phyloP scores from a whole-genome alignment of 2,888 invertebrate species.

The Oxystoma pomonae region DNA sequence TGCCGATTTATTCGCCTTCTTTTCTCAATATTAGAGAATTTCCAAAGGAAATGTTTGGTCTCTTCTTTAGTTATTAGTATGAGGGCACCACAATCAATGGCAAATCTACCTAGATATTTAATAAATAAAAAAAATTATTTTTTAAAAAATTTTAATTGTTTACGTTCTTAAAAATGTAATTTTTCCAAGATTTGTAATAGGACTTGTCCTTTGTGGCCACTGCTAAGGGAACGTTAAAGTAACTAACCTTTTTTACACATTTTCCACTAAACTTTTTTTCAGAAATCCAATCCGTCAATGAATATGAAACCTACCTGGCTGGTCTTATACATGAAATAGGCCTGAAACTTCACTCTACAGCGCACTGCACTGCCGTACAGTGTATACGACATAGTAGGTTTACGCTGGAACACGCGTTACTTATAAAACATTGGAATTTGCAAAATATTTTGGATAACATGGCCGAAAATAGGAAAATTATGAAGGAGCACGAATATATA shows the following conservation, averaged over 20 bases:
- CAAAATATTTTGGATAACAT: conserved; percentile 66
- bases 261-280: conserved; percentile 32
- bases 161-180: no score
- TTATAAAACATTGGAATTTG: conserved; percentile 79
- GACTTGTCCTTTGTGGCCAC: no score
- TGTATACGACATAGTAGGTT: conserved; percentile 80
- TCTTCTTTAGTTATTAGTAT: no score
- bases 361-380: conserved; percentile 74
- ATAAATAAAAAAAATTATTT: no score
- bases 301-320: conserved; percentile 72
- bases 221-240: background rate
- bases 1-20: no score
- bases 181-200: no score
- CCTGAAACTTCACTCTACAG: conserved; percentile 69
- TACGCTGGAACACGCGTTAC: conserved; percentile 65
- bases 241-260: background rate
- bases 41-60: no score
- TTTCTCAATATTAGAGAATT: no score
- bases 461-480: conserved; percentile 51
- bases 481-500: conserved; percentile 51
- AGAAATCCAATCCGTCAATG: conserved; percentile 88
- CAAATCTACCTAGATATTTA: no score
- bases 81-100: no score
- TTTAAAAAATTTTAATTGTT: no score
- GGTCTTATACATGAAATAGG: conserved; percentile 82